phyloP scores from a whole-genome alignment of 2,888 invertebrate species.

The Alviniconcha strummeri region DNA sequence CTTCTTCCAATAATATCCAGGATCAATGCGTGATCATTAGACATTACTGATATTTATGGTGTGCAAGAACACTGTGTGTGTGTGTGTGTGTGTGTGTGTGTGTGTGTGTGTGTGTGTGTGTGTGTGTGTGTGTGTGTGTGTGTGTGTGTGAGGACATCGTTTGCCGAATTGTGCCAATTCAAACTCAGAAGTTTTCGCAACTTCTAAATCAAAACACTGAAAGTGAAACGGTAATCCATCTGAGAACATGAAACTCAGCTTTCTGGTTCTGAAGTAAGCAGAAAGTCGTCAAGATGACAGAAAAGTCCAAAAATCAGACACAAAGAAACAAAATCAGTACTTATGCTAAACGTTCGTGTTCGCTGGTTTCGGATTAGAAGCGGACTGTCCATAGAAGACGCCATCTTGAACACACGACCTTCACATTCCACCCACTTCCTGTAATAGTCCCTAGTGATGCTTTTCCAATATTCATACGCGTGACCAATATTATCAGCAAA shows the following conservation, averaged over 20 bases:
- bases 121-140: slow-evolving; percentile 6
- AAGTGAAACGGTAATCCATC: too few species aligned
- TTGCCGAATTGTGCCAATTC: too few species aligned
- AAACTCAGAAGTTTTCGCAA: too few species aligned
- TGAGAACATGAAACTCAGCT: too few species aligned
- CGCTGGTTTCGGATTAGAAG: slow-evolving; percentile 24
- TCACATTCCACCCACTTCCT: slow-evolving; percentile 30
- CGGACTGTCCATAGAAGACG: slow-evolving; percentile 15
- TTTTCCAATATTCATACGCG: slow-evolving; percentile 12
- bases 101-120: slow-evolving; percentile 6
- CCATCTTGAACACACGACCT: slow-evolving; percentile 24
- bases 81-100: slow-evolving; percentile 4
- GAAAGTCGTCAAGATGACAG: too few species aligned
- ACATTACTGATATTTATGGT: not conserved
- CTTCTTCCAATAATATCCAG: too few species aligned
- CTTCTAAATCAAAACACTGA: too few species aligned
- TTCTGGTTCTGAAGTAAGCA: too few species aligned
- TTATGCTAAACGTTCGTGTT: slow-evolving; percentile 23
- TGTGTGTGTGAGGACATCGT: not conserved
- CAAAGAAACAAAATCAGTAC: slow-evolving; percentile 10
- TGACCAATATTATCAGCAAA: not conserved
- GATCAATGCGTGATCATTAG: not conserved
- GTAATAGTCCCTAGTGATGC: slow-evolving; percentile 27
- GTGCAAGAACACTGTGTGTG: not conserved
- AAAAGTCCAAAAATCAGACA: not conserved